These are phyloP conservation scores for Caranx melampygus DNA, from an alignment of 2,113 vertebrate genomes.

Conservation along the genomic window DNA sequence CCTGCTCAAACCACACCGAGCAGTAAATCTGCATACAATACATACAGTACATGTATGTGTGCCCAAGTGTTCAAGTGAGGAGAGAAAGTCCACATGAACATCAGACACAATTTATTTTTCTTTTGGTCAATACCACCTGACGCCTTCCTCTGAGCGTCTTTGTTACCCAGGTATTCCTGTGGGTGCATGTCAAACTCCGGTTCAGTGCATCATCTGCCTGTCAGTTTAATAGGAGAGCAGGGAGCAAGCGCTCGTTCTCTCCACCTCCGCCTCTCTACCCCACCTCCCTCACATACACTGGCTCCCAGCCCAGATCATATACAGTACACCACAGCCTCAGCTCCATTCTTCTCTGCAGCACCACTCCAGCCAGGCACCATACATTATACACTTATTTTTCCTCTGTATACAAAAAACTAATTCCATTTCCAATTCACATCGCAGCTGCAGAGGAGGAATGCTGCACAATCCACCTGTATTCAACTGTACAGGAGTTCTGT, in stretches of 20 bases:
- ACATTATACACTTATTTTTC: slow-evolving; percentile 3
- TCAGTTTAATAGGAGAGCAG: slow-evolving; percentile 53
- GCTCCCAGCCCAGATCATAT: slow-evolving; percentile 49
- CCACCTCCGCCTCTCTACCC: slow-evolving; percentile 33
- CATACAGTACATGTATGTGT: not conserved
- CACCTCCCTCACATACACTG: slow-evolving; percentile 30
- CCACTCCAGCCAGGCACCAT: slow-evolving; percentile 10
- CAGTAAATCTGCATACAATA: slow-evolving; percentile 9
- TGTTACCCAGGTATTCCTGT: slow-evolving; percentile 9
- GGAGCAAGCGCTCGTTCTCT: slow-evolving; percentile 46
- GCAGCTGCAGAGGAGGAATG: slow-evolving; percentile 8
- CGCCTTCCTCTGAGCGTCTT: slow-evolving; percentile 10
- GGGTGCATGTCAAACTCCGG: slow-evolving; percentile 32
- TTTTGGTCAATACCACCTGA: not conserved
- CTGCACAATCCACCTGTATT: slow-evolving; percentile 37
- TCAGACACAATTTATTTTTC: not conserved
- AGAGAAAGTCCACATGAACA: slow-evolving; percentile 4
- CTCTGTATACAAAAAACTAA: not conserved
- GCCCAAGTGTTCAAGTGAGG: not conserved
- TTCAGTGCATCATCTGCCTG: slow-evolving; percentile 44
- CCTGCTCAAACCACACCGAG: not conserved
- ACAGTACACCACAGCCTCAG: slow-evolving; percentile 32
- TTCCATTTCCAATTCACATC: slow-evolving; percentile 10
- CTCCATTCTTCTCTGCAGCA: slow-evolving; percentile 53
- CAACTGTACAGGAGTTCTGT: not conserved